A percentile compares a stretch with the other conserved stretches of the same genome.
Evolutionary conservation across 2,888 invertebrate genomes (phyloP).

Genomic region (Napeogenes sylphis): DNA sequence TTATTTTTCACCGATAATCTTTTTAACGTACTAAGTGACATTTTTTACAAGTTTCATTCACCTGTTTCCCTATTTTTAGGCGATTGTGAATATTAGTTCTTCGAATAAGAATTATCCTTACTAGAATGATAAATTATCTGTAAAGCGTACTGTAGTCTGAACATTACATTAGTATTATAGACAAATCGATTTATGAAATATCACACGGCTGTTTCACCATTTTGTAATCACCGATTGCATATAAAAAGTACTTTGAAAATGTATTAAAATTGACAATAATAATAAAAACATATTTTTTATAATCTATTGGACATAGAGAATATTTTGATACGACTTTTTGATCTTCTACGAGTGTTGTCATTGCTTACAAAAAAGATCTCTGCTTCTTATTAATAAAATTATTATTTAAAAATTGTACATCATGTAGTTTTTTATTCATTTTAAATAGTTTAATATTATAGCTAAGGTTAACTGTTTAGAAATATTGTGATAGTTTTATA

Average conservation of each 20-base stretch:
- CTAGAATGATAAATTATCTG: too few relatives aligned
- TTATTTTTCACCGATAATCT: too few relatives aligned
- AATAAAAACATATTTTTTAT: background rate
- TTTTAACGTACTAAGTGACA: too few relatives aligned
- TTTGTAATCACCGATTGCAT: background rate
- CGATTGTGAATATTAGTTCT: too few relatives aligned
- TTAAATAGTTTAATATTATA: too few relatives aligned
- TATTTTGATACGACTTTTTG: constrained; percentile 3
- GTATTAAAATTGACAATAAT: background rate
- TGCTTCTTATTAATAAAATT: background rate
- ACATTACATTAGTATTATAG: too few relatives aligned
- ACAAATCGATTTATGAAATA: background rate
- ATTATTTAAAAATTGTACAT: background rate
- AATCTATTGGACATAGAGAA: background rate
- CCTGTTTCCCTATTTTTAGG: too few relatives aligned
- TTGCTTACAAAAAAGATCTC: background rate
- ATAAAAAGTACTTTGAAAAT: background rate
- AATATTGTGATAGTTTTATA: background rate
- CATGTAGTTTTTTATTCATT: background rate
- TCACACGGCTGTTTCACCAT: background rate
- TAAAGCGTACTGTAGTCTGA: too few relatives aligned
- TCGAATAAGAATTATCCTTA: too few relatives aligned
- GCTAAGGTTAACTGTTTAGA: background rate
- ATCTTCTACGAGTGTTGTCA: background rate
- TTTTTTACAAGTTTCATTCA: too few relatives aligned